phyloP scores from a whole-genome alignment of 2,888 invertebrate genomes.

The Macrostomum cliftonense region DNA sequence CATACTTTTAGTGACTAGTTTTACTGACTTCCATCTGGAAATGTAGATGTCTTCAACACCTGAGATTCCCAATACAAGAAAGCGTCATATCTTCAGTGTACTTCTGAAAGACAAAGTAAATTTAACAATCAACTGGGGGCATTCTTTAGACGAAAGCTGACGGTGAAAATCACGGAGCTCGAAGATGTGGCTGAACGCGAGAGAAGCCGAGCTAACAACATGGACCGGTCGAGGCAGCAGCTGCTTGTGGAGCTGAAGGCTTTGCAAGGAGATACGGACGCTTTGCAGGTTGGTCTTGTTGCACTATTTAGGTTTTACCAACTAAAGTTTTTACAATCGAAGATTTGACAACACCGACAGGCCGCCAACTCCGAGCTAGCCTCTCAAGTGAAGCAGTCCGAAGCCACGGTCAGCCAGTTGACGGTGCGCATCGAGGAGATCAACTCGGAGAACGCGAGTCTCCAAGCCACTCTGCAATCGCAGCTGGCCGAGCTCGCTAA shows the following conservation, averaged over 20 bases:
- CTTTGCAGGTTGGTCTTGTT: conserved; percentile 41
- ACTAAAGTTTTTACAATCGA: too few relatives aligned
- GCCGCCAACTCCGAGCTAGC: conserved; percentile 19
- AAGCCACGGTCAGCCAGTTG: conserved; percentile 52
- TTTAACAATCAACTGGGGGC: too few relatives aligned
- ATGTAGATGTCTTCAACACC: too few relatives aligned
- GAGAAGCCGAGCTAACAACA: conserved; percentile 67
- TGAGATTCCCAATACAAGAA: too few relatives aligned
- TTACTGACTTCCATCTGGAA: too few relatives aligned
- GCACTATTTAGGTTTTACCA: too few relatives aligned
- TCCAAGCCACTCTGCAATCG: conserved; percentile 57
- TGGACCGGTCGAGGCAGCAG: conserved; percentile 89
- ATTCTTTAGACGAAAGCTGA: conserved; percentile 33
- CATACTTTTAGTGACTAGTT: too few relatives aligned
- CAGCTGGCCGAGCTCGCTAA: conserved; percentile 78
- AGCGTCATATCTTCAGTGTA: too few relatives aligned
- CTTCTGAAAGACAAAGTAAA: too few relatives aligned
- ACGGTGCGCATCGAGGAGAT: conserved; percentile 86
- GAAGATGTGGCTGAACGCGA: conserved; percentile 90
- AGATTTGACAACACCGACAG: not conserved
- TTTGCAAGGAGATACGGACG: conserved; percentile 94
- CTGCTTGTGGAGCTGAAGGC: conserved; percentile 92
- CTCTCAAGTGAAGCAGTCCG: conserved; percentile 31
- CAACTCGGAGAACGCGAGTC: conserved; percentile 63
- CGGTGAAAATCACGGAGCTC: conserved; percentile 48